Conservation (phyloP, 2,113 vertebrate species). For the Coptodon bakossiorum region DNA sequence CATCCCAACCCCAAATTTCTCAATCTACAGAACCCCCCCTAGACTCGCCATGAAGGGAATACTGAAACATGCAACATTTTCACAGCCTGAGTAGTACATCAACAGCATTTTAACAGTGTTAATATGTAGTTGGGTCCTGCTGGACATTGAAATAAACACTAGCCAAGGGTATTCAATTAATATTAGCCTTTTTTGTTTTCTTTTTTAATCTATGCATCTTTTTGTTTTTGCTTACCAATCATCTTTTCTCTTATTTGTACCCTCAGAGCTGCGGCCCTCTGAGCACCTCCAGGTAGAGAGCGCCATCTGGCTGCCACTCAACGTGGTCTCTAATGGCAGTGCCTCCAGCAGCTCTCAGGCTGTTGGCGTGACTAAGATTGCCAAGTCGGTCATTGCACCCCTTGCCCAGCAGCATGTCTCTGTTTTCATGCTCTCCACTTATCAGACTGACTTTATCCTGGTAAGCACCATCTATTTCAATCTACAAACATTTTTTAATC, state of each 20-base stretch:
- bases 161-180: neutral
- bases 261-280: slow-evolving; percentile 82
- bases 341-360: slow-evolving; percentile 78
- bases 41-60: neutral
- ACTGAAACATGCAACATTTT: neutral
- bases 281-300: slow-evolving; percentile 88
- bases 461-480: slow-evolving; percentile 49
- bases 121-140: neutral
- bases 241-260: neutral
- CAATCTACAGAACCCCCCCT: neutral
- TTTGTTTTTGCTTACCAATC: neutral
- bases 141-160: neutral
- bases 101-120: neutral
- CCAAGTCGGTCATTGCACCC: slow-evolving; percentile 89
- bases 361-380: slow-evolving; percentile 93
- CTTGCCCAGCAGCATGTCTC: slow-evolving; percentile 94
- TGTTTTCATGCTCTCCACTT: slow-evolving; percentile 93
- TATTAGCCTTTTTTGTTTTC: neutral
- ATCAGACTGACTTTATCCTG: slow-evolving; percentile 92
- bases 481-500: neutral
- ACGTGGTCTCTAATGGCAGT: slow-evolving; percentile 85
- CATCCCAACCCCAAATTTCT: neutral
- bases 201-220: neutral
- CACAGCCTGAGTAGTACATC: neutral
- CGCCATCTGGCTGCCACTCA: slow-evolving; percentile 92